Percentiles rank a stretch among this genome's conserved stretches.
phyloP scores from a whole-genome alignment of 92 coral and sea anemone genomes.

The Phenganax subtilis region DNA sequence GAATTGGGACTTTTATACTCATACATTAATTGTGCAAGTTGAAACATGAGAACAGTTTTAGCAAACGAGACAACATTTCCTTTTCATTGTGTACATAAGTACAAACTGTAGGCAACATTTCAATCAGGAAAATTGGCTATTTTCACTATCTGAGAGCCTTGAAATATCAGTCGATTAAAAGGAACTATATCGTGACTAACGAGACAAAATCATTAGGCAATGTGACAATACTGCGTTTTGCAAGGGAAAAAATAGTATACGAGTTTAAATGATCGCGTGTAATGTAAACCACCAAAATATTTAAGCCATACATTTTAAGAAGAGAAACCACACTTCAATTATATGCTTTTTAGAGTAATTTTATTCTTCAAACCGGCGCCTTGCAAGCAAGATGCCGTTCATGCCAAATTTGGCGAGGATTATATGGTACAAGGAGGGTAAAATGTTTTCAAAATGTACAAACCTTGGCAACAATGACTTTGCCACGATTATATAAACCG shows the following conservation, averaged over 20 bases:
- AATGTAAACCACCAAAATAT: conserved; percentile 19
- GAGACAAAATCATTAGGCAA: background rate
- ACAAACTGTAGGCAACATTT: background rate
- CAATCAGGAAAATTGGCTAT: conserved; percentile 6
- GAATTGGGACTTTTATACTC: background rate
- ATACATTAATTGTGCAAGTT: background rate
- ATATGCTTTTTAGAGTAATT: conserved; percentile 7
- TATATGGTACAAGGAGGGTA: background rate
- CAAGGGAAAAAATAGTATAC: no score
- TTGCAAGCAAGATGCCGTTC: no score
- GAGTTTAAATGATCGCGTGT: background rate
- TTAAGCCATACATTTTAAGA: background rate
- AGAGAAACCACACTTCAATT: background rate
- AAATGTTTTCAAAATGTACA: background rate
- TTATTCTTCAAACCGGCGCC: no score
- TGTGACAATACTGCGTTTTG: no score
- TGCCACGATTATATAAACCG: conserved; percentile 35
- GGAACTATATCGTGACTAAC: background rate
- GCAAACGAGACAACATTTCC: conserved; percentile 21
- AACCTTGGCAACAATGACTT: conserved; percentile 75
- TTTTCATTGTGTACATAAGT: conserved; percentile 14
- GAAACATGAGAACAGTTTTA: background rate
- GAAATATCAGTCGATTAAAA: background rate
- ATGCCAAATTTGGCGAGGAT: no score
- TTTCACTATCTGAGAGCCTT: background rate